Percentiles rank a stretch among this genome's conserved stretches.
Conservation (phyloP, 2,888 invertebrate species). For the Ormyrus thymus region DNA sequence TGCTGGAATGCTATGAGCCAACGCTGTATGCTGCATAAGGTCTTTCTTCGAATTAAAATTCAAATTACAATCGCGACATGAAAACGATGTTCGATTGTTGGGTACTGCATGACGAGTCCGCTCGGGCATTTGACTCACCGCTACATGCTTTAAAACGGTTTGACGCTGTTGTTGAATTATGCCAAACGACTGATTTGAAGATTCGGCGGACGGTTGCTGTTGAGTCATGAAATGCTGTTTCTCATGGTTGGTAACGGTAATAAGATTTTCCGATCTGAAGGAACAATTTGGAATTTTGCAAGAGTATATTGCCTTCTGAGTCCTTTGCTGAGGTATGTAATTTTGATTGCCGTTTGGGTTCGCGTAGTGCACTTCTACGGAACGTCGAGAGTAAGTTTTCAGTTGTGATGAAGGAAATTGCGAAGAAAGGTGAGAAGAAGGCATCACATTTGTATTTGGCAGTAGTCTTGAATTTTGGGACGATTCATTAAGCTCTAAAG, state of each 20-base stretch:
- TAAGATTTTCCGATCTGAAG: slow-evolving; percentile 22
- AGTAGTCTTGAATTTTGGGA: not conserved
- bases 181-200: not conserved
- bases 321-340: slow-evolving; percentile 8
- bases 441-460: not conserved
- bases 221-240: slow-evolving; percentile 13
- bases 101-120: slow-evolving; percentile 43
- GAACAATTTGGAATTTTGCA: slow-evolving; percentile 41
- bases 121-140: slow-evolving; percentile 48
- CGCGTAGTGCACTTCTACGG: slow-evolving; percentile 5
- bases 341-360: not conserved
- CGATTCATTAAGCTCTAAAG: no score
- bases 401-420: slow-evolving; percentile 8
- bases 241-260: slow-evolving; percentile 28
- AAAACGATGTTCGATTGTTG: not conserved
- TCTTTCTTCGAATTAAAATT: slow-evolving; percentile 17
- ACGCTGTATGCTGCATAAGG: slow-evolving; percentile 36
- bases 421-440: no score
- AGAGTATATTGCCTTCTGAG: slow-evolving; percentile 20
- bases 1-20: not conserved
- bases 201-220: not conserved
- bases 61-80: slow-evolving; percentile 34
- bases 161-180: slow-evolving; percentile 21
- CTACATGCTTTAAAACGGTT: slow-evolving; percentile 39
- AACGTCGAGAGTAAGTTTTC: slow-evolving; percentile 24